Evolutionary conservation across 2,888 invertebrate species (phyloP).

Genomic region (Sminthurinus aureus): DNA sequence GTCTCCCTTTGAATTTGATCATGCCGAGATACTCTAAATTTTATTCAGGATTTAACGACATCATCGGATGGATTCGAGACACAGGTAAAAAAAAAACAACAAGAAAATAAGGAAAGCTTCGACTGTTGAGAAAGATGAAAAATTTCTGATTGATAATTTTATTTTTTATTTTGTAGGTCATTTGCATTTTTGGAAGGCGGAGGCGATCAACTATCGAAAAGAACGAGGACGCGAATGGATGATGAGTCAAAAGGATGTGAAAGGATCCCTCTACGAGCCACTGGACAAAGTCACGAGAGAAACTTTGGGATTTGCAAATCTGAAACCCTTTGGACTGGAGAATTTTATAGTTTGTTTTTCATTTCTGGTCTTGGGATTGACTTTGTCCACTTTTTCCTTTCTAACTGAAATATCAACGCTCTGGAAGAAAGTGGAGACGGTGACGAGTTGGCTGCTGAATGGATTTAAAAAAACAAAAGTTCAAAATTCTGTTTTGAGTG

Average conservation of each 20-base stretch:
- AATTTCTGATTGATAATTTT: no score
- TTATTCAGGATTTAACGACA: not conserved
- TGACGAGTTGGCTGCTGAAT: no score
- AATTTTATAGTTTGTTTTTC: not conserved
- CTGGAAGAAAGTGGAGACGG: no score
- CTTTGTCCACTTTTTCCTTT: no score
- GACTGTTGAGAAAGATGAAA: no score
- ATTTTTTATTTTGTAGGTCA: not conserved
- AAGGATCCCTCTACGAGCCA: not conserved
- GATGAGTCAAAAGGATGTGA: not conserved
- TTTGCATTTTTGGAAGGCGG: not conserved
- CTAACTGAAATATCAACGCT: no score
- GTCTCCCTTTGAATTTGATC: not conserved
- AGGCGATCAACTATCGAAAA: not conserved
- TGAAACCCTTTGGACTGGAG: conserved; percentile 7
- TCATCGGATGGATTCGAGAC: not conserved
- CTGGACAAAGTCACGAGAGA: not conserved
- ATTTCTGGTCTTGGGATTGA: no score
- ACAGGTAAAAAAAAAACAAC: no score
- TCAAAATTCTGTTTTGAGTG: no score
- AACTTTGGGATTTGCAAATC: not conserved
- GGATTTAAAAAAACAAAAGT: no score
- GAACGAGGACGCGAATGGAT: not conserved
- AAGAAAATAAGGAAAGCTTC: no score
- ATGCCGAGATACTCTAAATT: conserved; percentile 5